Evolutionary conservation across 2,888 invertebrate species (phyloP).

Genomic region (Trileptium ribeirensis): DNA sequence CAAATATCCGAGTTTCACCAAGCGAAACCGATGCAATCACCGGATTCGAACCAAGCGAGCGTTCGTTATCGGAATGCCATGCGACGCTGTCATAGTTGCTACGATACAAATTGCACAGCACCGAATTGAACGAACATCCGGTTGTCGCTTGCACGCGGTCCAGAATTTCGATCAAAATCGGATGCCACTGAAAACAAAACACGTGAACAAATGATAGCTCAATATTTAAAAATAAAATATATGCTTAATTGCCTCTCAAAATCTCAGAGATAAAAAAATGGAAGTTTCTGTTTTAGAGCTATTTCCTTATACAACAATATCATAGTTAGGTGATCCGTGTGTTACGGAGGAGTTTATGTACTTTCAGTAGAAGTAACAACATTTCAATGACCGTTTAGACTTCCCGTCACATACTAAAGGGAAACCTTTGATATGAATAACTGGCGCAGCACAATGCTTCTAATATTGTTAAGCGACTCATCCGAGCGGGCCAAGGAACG

Average conservation of each 20-base stretch:
- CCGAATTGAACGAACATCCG: slow-evolving; percentile 55
- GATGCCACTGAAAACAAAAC: slow-evolving; percentile 48
- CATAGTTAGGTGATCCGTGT: too few species aligned
- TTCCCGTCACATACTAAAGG: too few species aligned
- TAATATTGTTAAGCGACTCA: too few species aligned
- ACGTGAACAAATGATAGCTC: not conserved
- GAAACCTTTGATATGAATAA: too few species aligned
- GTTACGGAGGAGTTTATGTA: too few species aligned
- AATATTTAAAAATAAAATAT: not conserved
- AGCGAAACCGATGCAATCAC: slow-evolving; percentile 52
- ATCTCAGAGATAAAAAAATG: not conserved
- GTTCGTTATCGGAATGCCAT: slow-evolving; percentile 56
- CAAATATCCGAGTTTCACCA: slow-evolving; percentile 53
- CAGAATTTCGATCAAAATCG: slow-evolving; percentile 44
- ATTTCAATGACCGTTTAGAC: too few species aligned
- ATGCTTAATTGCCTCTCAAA: not conserved
- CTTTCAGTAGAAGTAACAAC: too few species aligned
- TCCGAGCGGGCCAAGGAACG: too few species aligned
- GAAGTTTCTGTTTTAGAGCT: too few species aligned
- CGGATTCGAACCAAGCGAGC: slow-evolving; percentile 51
- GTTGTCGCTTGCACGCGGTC: slow-evolving; percentile 49
- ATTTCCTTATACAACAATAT: too few species aligned
- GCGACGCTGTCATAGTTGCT: slow-evolving; percentile 55
- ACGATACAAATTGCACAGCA: slow-evolving; percentile 55
- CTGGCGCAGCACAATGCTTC: too few species aligned